These are phyloP conservation scores for Conus canariensis DNA, from an alignment of 2,888 invertebrate genomes.

Conservation along the genomic window DNA sequence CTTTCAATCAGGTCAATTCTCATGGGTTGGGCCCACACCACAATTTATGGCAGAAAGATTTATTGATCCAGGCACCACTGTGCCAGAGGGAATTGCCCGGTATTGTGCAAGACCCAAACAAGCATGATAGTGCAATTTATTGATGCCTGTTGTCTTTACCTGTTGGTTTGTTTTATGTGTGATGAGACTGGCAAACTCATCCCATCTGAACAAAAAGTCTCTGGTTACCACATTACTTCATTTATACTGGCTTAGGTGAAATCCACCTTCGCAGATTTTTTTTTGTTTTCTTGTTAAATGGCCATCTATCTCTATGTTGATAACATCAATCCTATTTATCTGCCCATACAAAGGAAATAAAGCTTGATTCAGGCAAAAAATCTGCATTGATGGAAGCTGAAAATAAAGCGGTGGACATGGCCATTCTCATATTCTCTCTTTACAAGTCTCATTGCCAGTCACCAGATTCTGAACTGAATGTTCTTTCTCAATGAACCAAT, in stretches of 20 bases:
- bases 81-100: not conserved
- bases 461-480: too few relatives aligned
- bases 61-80: not conserved
- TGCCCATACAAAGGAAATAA: too few relatives aligned
- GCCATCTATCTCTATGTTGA: too few relatives aligned
- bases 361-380: too few relatives aligned
- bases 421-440: too few relatives aligned
- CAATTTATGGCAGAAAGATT: not conserved
- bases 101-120: not conserved
- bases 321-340: too few relatives aligned
- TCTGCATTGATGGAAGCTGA: too few relatives aligned
- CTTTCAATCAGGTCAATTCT: too few relatives aligned
- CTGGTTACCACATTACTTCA: not conserved
- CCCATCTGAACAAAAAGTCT: not conserved
- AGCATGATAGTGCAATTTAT: not conserved
- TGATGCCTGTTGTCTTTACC: not conserved
- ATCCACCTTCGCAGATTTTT: not conserved
- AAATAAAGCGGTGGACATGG: too few relatives aligned
- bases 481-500: too few relatives aligned
- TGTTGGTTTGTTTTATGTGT: not conserved
- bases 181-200: not conserved
- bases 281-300: too few relatives aligned
- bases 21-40: not conserved
- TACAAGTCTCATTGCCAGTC: too few relatives aligned
- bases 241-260: not conserved